Percentiles rank a stretch among this genome's conserved stretches.
These are phyloP conservation scores for Sander vitreus DNA, from an alignment of 2,113 vertebrate genomes.

Conservation along the genomic window DNA sequence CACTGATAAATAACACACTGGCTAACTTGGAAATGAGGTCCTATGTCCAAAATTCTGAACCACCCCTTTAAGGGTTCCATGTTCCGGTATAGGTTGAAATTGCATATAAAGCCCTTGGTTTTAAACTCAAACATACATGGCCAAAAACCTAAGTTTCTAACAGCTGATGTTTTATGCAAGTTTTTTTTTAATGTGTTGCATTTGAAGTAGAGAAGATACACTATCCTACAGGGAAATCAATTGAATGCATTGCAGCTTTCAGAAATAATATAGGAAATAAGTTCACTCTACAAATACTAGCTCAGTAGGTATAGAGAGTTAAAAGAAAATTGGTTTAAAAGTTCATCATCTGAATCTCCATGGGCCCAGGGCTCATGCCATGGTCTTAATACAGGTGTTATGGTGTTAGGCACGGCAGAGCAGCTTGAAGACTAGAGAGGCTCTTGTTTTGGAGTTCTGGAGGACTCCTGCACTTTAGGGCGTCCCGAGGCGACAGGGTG, in stretches of 20 bases:
- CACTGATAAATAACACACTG: no score
- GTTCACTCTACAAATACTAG: background rate
- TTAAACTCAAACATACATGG: background rate
- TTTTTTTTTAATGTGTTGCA: slow-evolving; percentile 12
- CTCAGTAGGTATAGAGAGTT: background rate
- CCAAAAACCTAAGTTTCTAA: background rate
- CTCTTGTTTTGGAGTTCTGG: slow-evolving; percentile 68
- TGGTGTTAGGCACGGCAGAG: slow-evolving; percentile 65
- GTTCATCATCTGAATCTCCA: slow-evolving; percentile 1
- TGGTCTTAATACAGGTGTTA: background rate
- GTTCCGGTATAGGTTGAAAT: background rate
- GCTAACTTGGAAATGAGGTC: no score
- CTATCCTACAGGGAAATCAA: background rate
- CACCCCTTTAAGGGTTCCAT: background rate
- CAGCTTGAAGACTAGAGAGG: slow-evolving; percentile 71
- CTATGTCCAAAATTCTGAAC: no score
- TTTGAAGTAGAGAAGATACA: background rate
- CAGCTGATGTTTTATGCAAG: background rate
- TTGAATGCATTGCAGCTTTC: background rate
- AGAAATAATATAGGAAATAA: background rate
- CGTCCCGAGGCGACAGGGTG: slow-evolving; percentile 58
- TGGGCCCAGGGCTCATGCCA: background rate
- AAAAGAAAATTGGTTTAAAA: background rate
- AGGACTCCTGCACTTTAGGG: slow-evolving; percentile 75
- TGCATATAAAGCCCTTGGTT: background rate